Percentiles rank a stretch among this genome's conserved stretches.
Evolutionary conservation across 2,113 vertebrate genomes (phyloP).

Genomic region (Arizona elegans): DNA sequence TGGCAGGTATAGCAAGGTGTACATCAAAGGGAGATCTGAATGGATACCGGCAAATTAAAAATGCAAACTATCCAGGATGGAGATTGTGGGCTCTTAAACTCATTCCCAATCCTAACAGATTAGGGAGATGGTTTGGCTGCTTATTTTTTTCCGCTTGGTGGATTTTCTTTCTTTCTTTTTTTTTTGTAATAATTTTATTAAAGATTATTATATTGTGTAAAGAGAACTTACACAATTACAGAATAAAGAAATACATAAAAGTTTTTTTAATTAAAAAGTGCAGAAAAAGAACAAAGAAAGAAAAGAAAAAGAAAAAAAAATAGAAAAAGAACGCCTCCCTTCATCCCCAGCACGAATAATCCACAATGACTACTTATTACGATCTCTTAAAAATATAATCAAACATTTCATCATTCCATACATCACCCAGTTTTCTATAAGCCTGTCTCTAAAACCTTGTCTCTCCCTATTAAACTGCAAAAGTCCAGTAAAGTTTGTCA

Average conservation of each 20-base stretch:
- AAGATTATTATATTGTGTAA: neutral
- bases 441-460: neutral
- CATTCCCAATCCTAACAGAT: neutral
- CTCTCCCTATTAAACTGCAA: neutral
- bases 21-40: neutral
- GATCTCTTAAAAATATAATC: neutral
- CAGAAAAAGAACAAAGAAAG: neutral
- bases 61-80: neutral
- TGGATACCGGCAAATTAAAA: neutral
- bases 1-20: neutral
- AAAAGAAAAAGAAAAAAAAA: neutral
- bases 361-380: neutral
- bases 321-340: too few relatives aligned
- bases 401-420: neutral
- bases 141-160: neutral
- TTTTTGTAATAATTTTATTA: neutral
- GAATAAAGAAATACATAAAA: neutral
- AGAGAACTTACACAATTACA: neutral
- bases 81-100: neutral
- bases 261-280: neutral
- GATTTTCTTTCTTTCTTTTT: neutral
- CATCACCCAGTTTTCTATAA: neutral
- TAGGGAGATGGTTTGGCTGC: neutral
- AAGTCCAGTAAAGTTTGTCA: neutral
- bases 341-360: neutral